Conservation (phyloP, 1,140 invertebrate species). For the Littorina saxatilis region DNA sequence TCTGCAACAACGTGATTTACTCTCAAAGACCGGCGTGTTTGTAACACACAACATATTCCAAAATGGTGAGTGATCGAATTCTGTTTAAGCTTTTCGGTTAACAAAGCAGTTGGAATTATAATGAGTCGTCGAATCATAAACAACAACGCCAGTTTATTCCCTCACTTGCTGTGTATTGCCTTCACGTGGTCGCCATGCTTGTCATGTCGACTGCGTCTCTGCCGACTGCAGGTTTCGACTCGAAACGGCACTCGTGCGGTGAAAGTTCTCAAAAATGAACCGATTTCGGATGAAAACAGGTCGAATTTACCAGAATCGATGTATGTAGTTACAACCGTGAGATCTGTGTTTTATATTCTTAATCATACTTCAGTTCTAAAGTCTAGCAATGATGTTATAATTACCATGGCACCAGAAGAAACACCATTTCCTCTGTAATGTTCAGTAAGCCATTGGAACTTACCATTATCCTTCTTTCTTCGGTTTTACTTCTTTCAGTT, state of each 20-base stretch:
- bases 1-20: not conserved
- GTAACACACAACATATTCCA: not conserved
- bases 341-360: not conserved
- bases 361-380: not conserved
- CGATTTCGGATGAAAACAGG: not conserved
- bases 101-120: not conserved
- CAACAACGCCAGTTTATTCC: too few relatives aligned
- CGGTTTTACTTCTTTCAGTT: too few relatives aligned
- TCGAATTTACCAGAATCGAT: not conserved
- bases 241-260: not conserved
- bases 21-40: not conserved
- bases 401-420: too few relatives aligned
- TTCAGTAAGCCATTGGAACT: too few relatives aligned
- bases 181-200: constrained; percentile 21
- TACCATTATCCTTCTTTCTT: too few relatives aligned
- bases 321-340: too few relatives aligned
- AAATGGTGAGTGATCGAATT: not conserved
- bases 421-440: too few relatives aligned
- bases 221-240: not conserved
- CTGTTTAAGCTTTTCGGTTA: not conserved
- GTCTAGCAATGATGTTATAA: too few relatives aligned
- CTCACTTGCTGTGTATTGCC: not conserved
- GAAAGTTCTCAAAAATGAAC: not conserved
- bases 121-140: not conserved
- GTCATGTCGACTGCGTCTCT: not conserved